phyloP scores from a whole-genome alignment of 2,888 invertebrate genomes.

The Bimastos eiseni region DNA sequence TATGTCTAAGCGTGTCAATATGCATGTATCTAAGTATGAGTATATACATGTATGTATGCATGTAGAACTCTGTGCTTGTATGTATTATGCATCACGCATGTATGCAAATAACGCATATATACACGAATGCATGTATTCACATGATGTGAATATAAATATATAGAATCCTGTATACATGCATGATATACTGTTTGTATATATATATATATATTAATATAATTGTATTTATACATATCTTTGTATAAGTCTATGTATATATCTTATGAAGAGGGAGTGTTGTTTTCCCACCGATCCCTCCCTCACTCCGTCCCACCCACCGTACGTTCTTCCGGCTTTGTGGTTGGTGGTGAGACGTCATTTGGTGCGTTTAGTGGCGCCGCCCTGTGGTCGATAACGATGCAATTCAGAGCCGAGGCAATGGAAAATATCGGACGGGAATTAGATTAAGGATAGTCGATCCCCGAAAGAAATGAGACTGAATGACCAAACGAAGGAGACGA shows the following conservation, averaged over 20 bases:
- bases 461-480: not conserved
- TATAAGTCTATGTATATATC: not conserved
- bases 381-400: not conserved
- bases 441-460: not conserved
- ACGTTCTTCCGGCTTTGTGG: too few species aligned
- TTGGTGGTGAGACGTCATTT: not conserved
- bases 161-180: too few species aligned
- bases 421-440: not conserved
- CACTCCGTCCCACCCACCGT: too few species aligned
- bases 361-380: conserved; percentile 13
- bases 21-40: not conserved
- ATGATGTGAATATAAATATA: too few species aligned
- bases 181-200: too few species aligned
- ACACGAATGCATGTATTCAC: too few species aligned
- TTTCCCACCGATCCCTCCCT: too few species aligned
- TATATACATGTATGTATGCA: not conserved
- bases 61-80: too few species aligned
- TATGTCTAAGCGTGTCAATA: too few species aligned
- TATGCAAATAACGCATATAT: too few species aligned
- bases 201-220: too few species aligned
- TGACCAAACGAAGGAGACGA: not conserved
- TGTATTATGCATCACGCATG: too few species aligned
- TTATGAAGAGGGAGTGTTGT: not conserved
- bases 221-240: not conserved
- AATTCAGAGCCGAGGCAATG: not conserved